A percentile compares a stretch with the other conserved stretches of the same genome.
phyloP scores from a whole-genome alignment of 1,140 invertebrate genomes.

The Orius insidiosus region DNA sequence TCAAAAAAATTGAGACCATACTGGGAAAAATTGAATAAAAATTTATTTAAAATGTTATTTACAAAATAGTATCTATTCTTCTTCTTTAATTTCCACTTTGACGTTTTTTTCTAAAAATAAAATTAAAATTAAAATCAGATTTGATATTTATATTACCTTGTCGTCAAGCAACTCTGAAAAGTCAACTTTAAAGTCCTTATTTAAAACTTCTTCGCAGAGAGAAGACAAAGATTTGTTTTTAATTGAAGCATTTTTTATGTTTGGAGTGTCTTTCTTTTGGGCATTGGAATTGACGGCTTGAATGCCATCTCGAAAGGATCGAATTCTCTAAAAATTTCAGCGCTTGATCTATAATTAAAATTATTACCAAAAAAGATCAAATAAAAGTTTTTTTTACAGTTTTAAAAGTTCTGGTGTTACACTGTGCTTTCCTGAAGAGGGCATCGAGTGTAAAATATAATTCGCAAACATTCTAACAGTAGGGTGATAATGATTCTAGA shows the following conservation, averaged over 20 bases:
- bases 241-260: background rate
- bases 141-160: constrained; percentile 3
- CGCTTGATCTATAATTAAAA: constrained; percentile 27
- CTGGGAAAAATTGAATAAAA: background rate
- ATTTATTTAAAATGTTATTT: constrained; percentile 3
- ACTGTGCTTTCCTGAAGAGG: constrained; percentile 35
- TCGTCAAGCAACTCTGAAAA: constrained; percentile 2
- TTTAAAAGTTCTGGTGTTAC: constrained; percentile 40
- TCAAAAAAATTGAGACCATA: constrained; percentile 9
- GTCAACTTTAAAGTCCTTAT: background rate
- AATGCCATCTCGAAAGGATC: constrained; percentile 45
- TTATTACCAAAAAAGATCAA: background rate
- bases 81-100: background rate
- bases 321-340: constrained; percentile 36
- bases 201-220: constrained; percentile 8
- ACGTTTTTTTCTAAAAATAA: background rate
- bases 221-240: constrained; percentile 2
- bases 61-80: background rate
- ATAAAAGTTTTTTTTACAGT: constrained; percentile 30
- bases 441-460: constrained; percentile 37
- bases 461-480: constrained; percentile 39
- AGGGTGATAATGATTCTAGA: constrained; percentile 54
- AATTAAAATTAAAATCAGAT: background rate
- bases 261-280: constrained; percentile 22
- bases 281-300: constrained; percentile 40